Conservation (phyloP, 2,888 invertebrate species). For the Mamestra brassicae region DNA sequence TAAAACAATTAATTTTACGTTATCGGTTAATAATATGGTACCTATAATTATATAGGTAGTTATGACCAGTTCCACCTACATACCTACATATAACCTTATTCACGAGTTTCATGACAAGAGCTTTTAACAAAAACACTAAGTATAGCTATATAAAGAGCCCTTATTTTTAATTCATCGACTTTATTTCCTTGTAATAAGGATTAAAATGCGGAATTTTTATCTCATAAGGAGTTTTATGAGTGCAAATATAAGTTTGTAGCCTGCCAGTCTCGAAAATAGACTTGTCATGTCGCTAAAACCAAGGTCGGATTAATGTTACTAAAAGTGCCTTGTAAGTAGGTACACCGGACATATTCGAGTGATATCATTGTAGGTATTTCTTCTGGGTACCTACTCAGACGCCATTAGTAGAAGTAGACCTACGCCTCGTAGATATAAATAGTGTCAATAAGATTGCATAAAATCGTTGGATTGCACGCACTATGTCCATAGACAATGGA, state of each 20-base stretch:
- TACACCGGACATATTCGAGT: slow-evolving; percentile 1
- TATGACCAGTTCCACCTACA: slow-evolving; percentile 11
- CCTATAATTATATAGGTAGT: neutral
- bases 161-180: slow-evolving; percentile 7
- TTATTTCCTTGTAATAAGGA: slow-evolving; percentile 22
- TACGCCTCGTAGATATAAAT: too few relatives aligned
- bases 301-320: slow-evolving; percentile 36
- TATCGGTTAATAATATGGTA: neutral
- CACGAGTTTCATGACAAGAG: slow-evolving; percentile 29
- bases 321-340: slow-evolving; percentile 29
- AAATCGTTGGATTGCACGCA: neutral
- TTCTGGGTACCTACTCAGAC: slow-evolving; percentile 1
- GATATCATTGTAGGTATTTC: slow-evolving; percentile 2
- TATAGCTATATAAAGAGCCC: neutral
- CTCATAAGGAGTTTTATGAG: slow-evolving; percentile 1
- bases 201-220: slow-evolving; percentile 1
- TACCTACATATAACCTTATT: neutral
- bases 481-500: neutral
- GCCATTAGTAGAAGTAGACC: neutral
- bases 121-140: neutral
- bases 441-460: neutral
- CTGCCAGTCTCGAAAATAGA: slow-evolving; percentile 32
- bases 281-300: slow-evolving; percentile 42
- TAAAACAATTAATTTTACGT: slow-evolving; percentile 9
- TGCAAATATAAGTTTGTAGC: slow-evolving; percentile 29